phyloP scores from a whole-genome alignment of 2,113 vertebrate genomes.

The Electrona antarctica region DNA sequence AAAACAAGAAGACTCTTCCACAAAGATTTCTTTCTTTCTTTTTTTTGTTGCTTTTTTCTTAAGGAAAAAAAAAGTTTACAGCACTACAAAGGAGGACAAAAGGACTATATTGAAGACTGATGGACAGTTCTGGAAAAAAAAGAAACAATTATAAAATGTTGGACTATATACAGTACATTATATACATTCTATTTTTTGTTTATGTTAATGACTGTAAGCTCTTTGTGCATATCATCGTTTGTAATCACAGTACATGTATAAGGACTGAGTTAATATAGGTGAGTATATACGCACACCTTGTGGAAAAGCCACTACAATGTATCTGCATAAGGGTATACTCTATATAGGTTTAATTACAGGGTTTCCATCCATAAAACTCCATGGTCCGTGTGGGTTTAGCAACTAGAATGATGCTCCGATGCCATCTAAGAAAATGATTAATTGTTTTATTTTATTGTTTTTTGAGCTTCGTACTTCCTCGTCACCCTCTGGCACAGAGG shows the following conservation, averaged over 20 bases:
- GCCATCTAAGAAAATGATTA: slow-evolving; percentile 55
- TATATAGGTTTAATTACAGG: slow-evolving; percentile 53
- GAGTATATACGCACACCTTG: slow-evolving; percentile 57
- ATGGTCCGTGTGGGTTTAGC: slow-evolving; percentile 38
- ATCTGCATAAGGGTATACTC: slow-evolving; percentile 42
- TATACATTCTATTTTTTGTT: slow-evolving; percentile 92
- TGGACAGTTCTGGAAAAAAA: slow-evolving; percentile 76
- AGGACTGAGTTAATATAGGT: slow-evolving; percentile 86
- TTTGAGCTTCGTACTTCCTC: slow-evolving; percentile 32
- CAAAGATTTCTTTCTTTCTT: slow-evolving; percentile 16
- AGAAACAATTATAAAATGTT: slow-evolving; percentile 48
- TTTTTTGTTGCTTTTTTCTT: slow-evolving; percentile 24
- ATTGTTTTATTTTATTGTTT: slow-evolving; percentile 32
- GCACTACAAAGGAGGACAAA: slow-evolving; percentile 72
- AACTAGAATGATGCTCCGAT: slow-evolving; percentile 26
- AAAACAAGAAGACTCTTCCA: slow-evolving; percentile 9
- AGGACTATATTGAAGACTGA: slow-evolving; percentile 81
- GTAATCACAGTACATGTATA: slow-evolving; percentile 86
- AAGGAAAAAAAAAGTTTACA: slow-evolving; percentile 65
- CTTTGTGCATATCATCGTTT: slow-evolving; percentile 98
- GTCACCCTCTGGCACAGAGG: slow-evolving; percentile 26
- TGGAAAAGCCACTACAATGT: slow-evolving; percentile 53
- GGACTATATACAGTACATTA: slow-evolving; percentile 89
- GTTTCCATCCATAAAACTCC: slow-evolving; percentile 44
- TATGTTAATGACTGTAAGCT: slow-evolving; percentile 86